Conservation (phyloP, 2,113 vertebrate genomes). For the Equus przewalskii region DNA sequence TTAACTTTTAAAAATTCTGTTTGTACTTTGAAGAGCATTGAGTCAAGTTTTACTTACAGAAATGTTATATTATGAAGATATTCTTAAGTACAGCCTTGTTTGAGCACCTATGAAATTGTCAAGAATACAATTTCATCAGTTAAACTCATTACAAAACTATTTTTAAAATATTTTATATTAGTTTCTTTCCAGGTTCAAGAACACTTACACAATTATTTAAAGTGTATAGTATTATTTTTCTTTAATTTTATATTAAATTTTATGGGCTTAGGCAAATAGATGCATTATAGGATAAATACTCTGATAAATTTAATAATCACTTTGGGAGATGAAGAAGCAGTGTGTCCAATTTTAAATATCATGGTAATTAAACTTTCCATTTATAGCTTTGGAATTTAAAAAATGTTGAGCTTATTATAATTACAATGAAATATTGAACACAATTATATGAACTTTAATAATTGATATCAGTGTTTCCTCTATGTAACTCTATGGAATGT, state of each 20-base stretch:
- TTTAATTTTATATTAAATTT: slow-evolving; percentile 36
- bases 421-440: slow-evolving; percentile 78
- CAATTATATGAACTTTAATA: slow-evolving; percentile 79
- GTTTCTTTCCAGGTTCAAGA: neutral
- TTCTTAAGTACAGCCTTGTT: neutral
- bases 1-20: neutral
- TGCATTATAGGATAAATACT: slow-evolving; percentile 24
- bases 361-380: slow-evolving; percentile 79
- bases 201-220: neutral
- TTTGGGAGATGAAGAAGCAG: slow-evolving; percentile 46
- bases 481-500: slow-evolving; percentile 60
- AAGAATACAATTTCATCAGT: neutral
- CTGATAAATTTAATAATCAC: slow-evolving; percentile 61
- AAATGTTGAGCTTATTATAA: slow-evolving; percentile 74
- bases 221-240: neutral
- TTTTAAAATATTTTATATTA: neutral
- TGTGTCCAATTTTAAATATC: slow-evolving; percentile 79
- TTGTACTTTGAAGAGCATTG: neutral
- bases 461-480: slow-evolving; percentile 74
- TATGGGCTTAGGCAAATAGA: neutral
- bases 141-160: neutral
- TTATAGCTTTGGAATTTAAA: slow-evolving; percentile 75
- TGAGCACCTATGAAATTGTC: neutral
- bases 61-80: neutral
- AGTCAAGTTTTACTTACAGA: neutral